These are phyloP conservation scores for Melanostoma mellinum DNA, from an alignment of 2,888 invertebrate genomes.

Conservation along the genomic window DNA sequence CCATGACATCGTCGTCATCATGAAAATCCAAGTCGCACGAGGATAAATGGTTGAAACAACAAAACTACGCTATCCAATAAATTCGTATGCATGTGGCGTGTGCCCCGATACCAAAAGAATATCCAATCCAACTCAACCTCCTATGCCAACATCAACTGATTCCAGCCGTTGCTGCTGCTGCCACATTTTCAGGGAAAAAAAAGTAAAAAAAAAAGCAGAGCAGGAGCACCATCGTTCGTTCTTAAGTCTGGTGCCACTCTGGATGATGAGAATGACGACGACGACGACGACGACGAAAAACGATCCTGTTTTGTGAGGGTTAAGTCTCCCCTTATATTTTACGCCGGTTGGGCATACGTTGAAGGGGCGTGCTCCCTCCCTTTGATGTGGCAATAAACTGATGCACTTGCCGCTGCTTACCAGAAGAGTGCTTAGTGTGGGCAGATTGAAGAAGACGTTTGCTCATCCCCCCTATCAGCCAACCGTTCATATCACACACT, in stretches of 20 bases:
- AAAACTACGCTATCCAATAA: slow-evolving; percentile 72
- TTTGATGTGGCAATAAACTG: slow-evolving; percentile 72
- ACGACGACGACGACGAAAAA: slow-evolving; percentile 57
- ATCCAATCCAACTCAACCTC: slow-evolving; percentile 24
- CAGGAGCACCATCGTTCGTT: neutral
- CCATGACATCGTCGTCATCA: slow-evolving; percentile 10
- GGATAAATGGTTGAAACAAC: slow-evolving; percentile 71
- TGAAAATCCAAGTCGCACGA: slow-evolving; percentile 66
- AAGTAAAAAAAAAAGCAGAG: slow-evolving; percentile 5
- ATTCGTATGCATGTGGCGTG: slow-evolving; percentile 73
- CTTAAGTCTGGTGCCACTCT: slow-evolving; percentile 55
- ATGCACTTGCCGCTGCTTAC: slow-evolving; percentile 66
- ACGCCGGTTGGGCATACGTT: slow-evolving; percentile 61
- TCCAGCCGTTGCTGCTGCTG: slow-evolving; percentile 43
- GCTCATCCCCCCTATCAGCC: slow-evolving; percentile 21
- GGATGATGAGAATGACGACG: slow-evolving; percentile 55
- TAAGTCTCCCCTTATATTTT: slow-evolving; percentile 66
- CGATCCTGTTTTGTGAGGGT: slow-evolving; percentile 64
- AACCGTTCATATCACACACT: slow-evolving; percentile 40
- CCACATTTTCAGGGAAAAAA: slow-evolving; percentile 37
- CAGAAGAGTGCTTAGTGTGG: slow-evolving; percentile 30
- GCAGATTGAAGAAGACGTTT: slow-evolving; percentile 66
- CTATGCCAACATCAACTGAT: slow-evolving; percentile 3
- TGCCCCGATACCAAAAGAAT: slow-evolving; percentile 45
- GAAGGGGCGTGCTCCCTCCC: slow-evolving; percentile 48